These are phyloP conservation scores for Drosophila robusta DNA, from an alignment of 2,888 invertebrate species.

Conservation along the genomic window DNA sequence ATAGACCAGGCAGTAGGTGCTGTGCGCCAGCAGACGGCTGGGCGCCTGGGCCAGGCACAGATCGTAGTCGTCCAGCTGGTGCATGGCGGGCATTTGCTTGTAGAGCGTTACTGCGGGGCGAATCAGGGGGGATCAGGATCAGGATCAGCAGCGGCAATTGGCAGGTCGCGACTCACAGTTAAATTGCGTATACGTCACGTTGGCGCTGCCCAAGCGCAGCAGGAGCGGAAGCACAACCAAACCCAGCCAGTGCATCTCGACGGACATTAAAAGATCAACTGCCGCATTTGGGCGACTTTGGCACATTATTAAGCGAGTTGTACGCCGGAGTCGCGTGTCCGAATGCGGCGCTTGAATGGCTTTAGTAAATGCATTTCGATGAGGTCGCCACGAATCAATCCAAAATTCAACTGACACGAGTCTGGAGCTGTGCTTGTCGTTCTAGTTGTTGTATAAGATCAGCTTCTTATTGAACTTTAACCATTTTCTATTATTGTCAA, in stretches of 20 bases:
- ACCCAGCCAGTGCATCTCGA: slow-evolving; percentile 34
- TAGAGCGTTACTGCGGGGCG: slow-evolving; percentile 68
- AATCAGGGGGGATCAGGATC: not conserved
- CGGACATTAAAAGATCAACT: slow-evolving; percentile 44
- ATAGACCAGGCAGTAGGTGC: slow-evolving; percentile 77
- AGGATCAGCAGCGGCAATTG: too few relatives aligned
- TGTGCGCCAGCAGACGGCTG: slow-evolving; percentile 29
- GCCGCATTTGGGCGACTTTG: slow-evolving; percentile 23
- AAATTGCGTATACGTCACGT: slow-evolving; percentile 33
- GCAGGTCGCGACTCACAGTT: slow-evolving; percentile 58
- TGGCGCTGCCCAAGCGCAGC: not conserved
- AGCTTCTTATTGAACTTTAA: not conserved
- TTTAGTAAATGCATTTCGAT: slow-evolving; percentile 46
- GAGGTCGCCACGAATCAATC: slow-evolving; percentile 52
- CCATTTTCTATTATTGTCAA: too few relatives aligned
- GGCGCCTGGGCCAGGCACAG: slow-evolving; percentile 85
- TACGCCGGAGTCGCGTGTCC: slow-evolving; percentile 45
- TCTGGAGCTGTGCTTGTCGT: not conserved
- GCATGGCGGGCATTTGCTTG: slow-evolving; percentile 75
- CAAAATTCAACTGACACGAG: slow-evolving; percentile 14
- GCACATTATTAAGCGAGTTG: slow-evolving; percentile 20
- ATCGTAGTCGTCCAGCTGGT: slow-evolving; percentile 82
- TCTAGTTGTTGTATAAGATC: not conserved
- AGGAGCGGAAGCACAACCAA: slow-evolving; percentile 12
- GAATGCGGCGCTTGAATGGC: slow-evolving; percentile 50